Evolutionary conservation across 2,113 vertebrate species (phyloP).

Genomic region (Thunnus maccoyii): DNA sequence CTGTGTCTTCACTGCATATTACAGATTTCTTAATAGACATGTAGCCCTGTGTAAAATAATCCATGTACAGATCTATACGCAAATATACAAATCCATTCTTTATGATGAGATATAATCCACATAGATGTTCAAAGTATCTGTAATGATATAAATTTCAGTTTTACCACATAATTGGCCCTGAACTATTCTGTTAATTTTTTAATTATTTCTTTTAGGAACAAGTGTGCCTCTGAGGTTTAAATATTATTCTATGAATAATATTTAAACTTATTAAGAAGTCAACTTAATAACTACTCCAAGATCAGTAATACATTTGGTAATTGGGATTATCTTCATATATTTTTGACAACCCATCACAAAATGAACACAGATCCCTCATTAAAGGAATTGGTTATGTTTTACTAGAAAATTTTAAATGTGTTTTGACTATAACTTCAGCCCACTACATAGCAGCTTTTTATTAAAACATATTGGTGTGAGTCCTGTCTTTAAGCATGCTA

Average conservation of each 20-base stretch:
- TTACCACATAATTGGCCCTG: neutral
- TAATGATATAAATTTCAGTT: neutral
- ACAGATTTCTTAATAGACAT: neutral
- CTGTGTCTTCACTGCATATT: neutral
- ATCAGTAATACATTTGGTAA: too few relatives aligned
- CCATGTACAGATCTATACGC: too few relatives aligned
- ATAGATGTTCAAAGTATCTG: neutral
- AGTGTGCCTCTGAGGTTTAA: neutral
- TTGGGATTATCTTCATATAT: neutral
- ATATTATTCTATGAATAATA: neutral
- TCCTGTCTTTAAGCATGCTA: neutral
- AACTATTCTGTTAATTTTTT: too few relatives aligned
- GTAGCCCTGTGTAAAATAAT: neutral
- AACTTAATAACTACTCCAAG: too few relatives aligned
- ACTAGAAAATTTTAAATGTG: neutral
- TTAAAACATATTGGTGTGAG: neutral
- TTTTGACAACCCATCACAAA: neutral
- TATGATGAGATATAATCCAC: slow-evolving; percentile 5
- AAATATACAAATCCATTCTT: too few relatives aligned
- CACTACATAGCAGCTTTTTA: neutral
- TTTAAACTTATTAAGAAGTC: too few relatives aligned
- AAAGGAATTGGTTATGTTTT: neutral
- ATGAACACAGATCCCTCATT: neutral
- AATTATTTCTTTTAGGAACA: too few relatives aligned
- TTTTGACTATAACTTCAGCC: neutral